Conservation (phyloP, 2,113 vertebrate genomes). For the Galeopterus variegatus region DNA sequence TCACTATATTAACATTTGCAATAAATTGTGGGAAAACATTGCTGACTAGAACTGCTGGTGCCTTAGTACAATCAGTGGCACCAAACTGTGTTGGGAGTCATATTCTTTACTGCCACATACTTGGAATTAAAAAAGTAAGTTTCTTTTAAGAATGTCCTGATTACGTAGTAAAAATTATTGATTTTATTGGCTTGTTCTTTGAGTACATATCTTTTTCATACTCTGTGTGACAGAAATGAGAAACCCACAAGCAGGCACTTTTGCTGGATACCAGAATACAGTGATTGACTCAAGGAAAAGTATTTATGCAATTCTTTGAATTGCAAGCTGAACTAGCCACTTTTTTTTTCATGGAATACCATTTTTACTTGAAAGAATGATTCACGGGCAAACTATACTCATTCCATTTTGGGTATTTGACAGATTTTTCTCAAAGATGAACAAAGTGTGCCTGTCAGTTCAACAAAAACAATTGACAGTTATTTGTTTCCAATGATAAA, state of each 20-base stretch:
- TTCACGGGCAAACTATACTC: not conserved
- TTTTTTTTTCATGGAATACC: not conserved
- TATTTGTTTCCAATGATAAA: constrained; percentile 49
- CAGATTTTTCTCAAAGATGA: constrained; percentile 51
- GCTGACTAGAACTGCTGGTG: not conserved
- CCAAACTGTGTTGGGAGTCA: not conserved
- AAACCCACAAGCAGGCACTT: not conserved
- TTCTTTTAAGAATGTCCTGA: not conserved
- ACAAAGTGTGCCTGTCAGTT: not conserved
- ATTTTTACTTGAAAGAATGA: constrained; percentile 48
- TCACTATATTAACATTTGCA: not conserved
- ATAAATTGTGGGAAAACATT: not conserved
- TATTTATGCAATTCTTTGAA: not conserved
- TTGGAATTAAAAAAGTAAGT: not conserved
- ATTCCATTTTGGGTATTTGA: not conserved
- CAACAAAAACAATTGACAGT: not conserved
- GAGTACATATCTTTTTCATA: not conserved
- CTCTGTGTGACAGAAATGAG: not conserved
- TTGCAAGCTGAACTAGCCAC: not conserved
- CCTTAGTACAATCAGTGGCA: not conserved
- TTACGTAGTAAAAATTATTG: not conserved
- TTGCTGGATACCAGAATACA: not conserved
- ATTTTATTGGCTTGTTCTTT: not conserved
- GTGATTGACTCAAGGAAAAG: constrained; percentile 9
- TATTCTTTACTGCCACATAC: not conserved